Base-by-base conservation (phyloP, 2,113 vertebrate species). In the Dermatemys mawii region DNA sequence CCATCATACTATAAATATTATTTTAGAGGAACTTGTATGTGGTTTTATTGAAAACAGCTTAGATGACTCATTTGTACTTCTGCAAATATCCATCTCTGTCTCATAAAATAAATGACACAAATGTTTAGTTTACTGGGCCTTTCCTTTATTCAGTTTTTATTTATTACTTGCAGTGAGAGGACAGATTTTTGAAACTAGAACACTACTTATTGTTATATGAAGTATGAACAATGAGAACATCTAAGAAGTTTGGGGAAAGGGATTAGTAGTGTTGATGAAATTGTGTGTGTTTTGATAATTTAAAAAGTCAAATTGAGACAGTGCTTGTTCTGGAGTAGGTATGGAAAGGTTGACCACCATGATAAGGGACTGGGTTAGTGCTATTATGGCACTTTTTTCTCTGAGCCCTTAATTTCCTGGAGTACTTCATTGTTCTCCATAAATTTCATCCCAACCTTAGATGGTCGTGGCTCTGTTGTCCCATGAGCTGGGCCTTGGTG, bases 401-500 rank as follows among this genome's bases (percentile, higher is more conserved):
- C 78, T 90, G 51, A 44, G 1, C 63, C 89, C 78, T 49, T 1
- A 90, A 87, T 78, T 84, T 17, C 78, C 26, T 16, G 17, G 87
- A 11, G 5, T 78, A 49, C 92, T 82, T 22, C 41, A 46, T 29
- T 46, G 41, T 44, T 26, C 13, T 29, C 26, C 0, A 50, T 84
- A 13, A 54, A 6, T 60, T 41, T 29, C 1, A 86, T 5, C 6
- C 5, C 53, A 78, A 46, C 27, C 14, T 0, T 8, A 32, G 17
- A 9, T 2, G 3, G 13, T 48, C 5, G 0, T 90, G 49, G 67
- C 35, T 4, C 83, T 35, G 29, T 26, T 44, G 81, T 46, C 8
- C 6, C 0, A 0, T 48, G 5, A 41, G 4, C 27, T 35, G 67
- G 29, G 13, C 26, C 2, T 1, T 44, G 26, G 24, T 82, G 92